Evolutionary conservation across 2,888 invertebrate genomes (phyloP).

Genomic region (Hirtodrosophila histrioides): DNA sequence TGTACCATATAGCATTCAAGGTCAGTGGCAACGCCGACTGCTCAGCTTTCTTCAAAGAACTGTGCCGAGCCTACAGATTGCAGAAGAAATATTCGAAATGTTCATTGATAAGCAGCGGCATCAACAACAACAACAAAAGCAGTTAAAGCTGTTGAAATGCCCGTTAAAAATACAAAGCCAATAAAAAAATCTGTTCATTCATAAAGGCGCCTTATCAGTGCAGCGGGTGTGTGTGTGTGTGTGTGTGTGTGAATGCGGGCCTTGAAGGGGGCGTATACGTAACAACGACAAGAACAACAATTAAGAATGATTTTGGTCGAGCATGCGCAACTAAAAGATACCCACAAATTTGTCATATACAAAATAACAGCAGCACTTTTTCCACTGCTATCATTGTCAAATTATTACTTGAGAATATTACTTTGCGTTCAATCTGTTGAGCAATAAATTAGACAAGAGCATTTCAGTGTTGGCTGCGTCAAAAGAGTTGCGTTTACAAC

Average conservation of each 20-base stretch:
- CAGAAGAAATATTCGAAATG: slow-evolving; percentile 32
- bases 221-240: slow-evolving; percentile 17
- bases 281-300: slow-evolving; percentile 15
- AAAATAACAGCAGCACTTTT: too few relatives aligned
- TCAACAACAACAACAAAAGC: slow-evolving; percentile 26
- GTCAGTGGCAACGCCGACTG: slow-evolving; percentile 48
- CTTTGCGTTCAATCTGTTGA: too few relatives aligned
- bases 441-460: too few relatives aligned
- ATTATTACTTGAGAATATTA: too few relatives aligned
- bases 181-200: slow-evolving; percentile 71
- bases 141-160: slow-evolving; percentile 57
- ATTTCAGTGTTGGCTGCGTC: too few relatives aligned
- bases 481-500: too few relatives aligned
- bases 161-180: slow-evolving; percentile 60
- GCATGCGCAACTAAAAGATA: too few relatives aligned
- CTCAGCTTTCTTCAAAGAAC: slow-evolving; percentile 64
- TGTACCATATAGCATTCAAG: slow-evolving; percentile 48
- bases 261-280: slow-evolving; percentile 43
- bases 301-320: too few relatives aligned
- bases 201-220: slow-evolving; percentile 68
- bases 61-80: slow-evolving; percentile 48
- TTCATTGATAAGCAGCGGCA: slow-evolving; percentile 63
- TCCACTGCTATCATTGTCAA: too few relatives aligned
- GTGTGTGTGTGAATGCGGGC: slow-evolving; percentile 28
- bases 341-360: too few relatives aligned